Evolutionary conservation across 2,113 vertebrate species (phyloP).

Genomic region (Capreolus pygargus): DNA sequence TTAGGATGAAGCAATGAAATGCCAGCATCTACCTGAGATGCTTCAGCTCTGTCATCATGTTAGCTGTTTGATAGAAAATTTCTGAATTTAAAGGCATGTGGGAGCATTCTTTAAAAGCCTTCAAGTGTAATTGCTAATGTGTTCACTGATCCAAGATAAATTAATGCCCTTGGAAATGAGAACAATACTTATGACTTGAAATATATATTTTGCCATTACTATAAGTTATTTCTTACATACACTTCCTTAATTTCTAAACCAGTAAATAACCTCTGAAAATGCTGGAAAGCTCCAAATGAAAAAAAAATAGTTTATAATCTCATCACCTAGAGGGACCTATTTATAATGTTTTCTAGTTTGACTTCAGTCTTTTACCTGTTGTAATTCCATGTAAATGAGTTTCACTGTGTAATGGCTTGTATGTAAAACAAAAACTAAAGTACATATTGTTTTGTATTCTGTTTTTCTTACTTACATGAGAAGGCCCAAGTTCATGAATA

Average conservation of each 20-base stretch:
- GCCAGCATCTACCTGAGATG: too few species aligned
- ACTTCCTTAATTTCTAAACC: slow-evolving; percentile 5
- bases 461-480: neutral
- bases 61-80: neutral
- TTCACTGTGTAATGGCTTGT: neutral
- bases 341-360: neutral
- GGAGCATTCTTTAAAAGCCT: neutral
- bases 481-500: neutral
- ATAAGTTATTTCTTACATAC: neutral
- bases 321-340: neutral
- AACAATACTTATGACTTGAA: neutral
- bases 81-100: neutral
- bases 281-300: neutral
- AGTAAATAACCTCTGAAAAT: neutral
- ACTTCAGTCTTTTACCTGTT: neutral
- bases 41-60: neutral
- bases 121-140: neutral
- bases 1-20: neutral
- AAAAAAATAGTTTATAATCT: neutral
- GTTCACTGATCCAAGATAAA: neutral
- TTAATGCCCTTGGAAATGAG: neutral
- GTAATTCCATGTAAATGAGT: neutral
- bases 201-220: neutral
- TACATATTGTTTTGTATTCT: neutral
- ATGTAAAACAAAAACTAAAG: neutral